These are phyloP conservation scores for Dichetophora obliterata DNA, from an alignment of 2,888 invertebrate genomes.

Conservation along the genomic window DNA sequence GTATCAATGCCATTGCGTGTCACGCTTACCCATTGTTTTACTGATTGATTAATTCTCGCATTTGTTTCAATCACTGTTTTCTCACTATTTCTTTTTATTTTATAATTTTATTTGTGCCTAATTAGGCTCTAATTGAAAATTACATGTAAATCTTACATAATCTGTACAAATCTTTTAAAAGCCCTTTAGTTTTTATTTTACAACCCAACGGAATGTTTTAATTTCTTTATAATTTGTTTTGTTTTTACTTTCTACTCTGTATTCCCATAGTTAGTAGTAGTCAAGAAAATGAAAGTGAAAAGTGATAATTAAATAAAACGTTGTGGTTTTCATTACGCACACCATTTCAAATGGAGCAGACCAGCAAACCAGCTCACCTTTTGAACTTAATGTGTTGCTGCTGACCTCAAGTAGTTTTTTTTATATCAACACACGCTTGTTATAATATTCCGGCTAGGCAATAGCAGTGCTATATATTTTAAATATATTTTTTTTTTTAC, in stretches of 20 bases:
- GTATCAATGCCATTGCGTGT: too few species aligned
- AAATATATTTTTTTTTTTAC: too few species aligned
- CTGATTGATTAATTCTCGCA: too few species aligned
- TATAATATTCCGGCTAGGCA: too few species aligned
- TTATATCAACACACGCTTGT: too few species aligned
- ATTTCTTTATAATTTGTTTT: too few species aligned
- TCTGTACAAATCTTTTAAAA: background rate
- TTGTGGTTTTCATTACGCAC: slow-evolving; percentile 9
- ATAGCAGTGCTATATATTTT: too few species aligned
- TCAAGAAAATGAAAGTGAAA: background rate
- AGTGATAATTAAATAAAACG: slow-evolving; percentile 19
- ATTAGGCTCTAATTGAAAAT: background rate
- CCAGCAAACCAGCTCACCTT: background rate
- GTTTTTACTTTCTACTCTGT: background rate
- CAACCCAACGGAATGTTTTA: background rate
- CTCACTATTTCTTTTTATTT: too few species aligned
- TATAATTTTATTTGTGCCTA: too few species aligned
- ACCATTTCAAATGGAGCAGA: slow-evolving; percentile 3
- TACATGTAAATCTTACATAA: background rate
- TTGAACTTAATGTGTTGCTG: slow-evolving; percentile 6
- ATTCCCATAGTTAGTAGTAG: background rate
- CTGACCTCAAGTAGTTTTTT: too few species aligned
- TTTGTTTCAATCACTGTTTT: too few species aligned
- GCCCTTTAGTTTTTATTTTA: background rate
- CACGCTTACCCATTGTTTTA: too few species aligned